Evolutionary conservation across 2,888 invertebrate species (phyloP), one percentile per base, ranked within the genome.

Genomic region (Gymnocheta viridis): DNA sequence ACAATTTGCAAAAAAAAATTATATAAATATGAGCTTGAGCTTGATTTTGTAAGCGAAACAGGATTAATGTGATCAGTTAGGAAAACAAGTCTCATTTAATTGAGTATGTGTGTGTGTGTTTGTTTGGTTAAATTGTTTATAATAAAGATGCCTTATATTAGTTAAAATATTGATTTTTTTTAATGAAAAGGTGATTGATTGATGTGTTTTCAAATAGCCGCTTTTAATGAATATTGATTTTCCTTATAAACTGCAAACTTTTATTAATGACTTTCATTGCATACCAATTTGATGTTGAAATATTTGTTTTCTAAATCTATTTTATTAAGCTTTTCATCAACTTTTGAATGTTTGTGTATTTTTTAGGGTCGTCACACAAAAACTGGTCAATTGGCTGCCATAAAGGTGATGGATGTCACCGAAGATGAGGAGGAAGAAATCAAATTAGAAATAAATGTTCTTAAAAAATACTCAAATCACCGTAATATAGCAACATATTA

Each of bases 381-480:
- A 94, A 99, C 99, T 88, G 99, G 99, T 87, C 99, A 99, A 93
- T 94, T 99, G 93, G 99, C 99, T 87, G 99, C 99, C 92, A 99
- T 99, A 93, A 99, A 99, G 94, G 99, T 99, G 91, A 99, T 99
- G 99, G 99, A 99, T 93, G 99, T 99, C 90, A 99, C 99, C 88
- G 99, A 99, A 95, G 99, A 99, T 92, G 99, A 99, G 93, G 99
- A 99, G 92, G 99, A 99, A 93, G 99, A 99, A 94, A 99, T 99
- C 88, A 99, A 99, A 93, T 94, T 99, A 90, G 99, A 99, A 94
- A 99, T 99, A 89, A 99, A 99, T 94, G 99, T 99, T 89, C 94
- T 99, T 89, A 99, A 99, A 93, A 99, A 97, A 94, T 98, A 97
- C 93, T 98, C 98, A 85, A 98, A 98, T 93, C 99, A 99, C 93